Evolutionary conservation across 2,113 vertebrate species (phyloP).

Genomic region (Neolamprologus variostigma): DNA sequence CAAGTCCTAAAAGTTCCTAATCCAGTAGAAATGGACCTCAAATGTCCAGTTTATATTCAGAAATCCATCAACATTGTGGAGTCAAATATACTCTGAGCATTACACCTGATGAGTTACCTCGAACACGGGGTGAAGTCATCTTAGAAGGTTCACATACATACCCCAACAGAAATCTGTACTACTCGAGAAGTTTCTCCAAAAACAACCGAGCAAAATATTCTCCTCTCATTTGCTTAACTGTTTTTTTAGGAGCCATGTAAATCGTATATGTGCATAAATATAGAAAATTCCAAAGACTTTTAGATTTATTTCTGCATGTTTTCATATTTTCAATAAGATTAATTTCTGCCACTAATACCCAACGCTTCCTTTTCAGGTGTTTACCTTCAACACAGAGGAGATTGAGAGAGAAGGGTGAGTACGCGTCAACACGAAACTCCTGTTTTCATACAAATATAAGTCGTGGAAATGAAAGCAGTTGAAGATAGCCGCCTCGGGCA

Average conservation of each 20-base stretch:
- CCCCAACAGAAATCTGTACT: background rate
- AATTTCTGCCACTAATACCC: background rate
- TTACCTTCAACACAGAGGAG: constrained; percentile 88
- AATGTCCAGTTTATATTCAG: background rate
- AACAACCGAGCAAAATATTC: background rate
- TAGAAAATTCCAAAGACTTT: background rate
- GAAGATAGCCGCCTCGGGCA: background rate
- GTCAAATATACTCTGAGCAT: background rate
- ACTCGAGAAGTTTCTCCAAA: background rate
- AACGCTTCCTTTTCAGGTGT: constrained; percentile 70
- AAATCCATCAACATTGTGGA: background rate
- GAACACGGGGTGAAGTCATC: background rate
- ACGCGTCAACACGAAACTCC: background rate
- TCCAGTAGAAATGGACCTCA: background rate
- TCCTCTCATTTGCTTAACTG: background rate
- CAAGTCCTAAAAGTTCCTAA: background rate
- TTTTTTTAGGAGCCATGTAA: background rate
- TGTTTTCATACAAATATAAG: background rate
- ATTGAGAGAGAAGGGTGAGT: constrained; percentile 88
- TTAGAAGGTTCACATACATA: background rate
- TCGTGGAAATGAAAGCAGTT: background rate
- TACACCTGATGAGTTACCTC: background rate
- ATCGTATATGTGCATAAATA: background rate
- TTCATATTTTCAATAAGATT: background rate
- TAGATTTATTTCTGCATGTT: background rate